Conservation (phyloP, 2,888 invertebrate species). For the Pandemis corylana region DNA sequence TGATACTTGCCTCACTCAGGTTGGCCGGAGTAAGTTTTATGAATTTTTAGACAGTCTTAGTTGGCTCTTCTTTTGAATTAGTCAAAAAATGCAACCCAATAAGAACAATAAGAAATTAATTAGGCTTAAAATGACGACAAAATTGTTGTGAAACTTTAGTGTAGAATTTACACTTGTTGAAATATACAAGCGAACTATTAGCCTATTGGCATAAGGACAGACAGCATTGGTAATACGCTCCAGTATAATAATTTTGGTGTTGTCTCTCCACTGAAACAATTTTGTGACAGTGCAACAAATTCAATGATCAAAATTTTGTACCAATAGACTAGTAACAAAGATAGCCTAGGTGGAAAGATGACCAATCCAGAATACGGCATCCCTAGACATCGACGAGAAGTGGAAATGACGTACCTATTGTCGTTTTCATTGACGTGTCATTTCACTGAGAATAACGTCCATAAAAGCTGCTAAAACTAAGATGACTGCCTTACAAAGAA, state of each 20-base stretch:
- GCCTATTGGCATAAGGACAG: constrained; percentile 63
- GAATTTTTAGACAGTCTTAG: not conserved
- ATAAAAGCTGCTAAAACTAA: too few species aligned
- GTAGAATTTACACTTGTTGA: constrained; percentile 67
- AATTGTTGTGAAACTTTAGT: constrained; percentile 63
- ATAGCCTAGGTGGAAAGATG: too few species aligned
- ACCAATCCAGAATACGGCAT: too few species aligned
- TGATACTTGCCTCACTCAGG: constrained; percentile 55
- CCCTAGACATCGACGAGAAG: too few species aligned
- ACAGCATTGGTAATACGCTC: constrained; percentile 61
- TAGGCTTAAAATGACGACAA: constrained; percentile 71
- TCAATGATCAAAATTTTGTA: constrained; percentile 95
- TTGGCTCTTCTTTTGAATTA: too few species aligned
- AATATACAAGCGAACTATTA: constrained; percentile 71
- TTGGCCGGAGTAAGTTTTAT: constrained; percentile 54
- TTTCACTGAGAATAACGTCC: too few species aligned
- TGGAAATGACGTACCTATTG: too few species aligned
- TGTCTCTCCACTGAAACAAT: constrained; percentile 62
- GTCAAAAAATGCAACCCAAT: too few species aligned
- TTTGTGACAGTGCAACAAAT: constrained; percentile 49
- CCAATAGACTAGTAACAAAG: too few species aligned
- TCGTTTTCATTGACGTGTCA: too few species aligned
- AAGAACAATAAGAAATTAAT: constrained; percentile 71
- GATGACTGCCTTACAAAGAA: too few species aligned
- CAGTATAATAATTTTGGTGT: constrained; percentile 53